phyloP scores from a whole-genome alignment of 2,888 invertebrate genomes.

The Eristalis tenax region DNA sequence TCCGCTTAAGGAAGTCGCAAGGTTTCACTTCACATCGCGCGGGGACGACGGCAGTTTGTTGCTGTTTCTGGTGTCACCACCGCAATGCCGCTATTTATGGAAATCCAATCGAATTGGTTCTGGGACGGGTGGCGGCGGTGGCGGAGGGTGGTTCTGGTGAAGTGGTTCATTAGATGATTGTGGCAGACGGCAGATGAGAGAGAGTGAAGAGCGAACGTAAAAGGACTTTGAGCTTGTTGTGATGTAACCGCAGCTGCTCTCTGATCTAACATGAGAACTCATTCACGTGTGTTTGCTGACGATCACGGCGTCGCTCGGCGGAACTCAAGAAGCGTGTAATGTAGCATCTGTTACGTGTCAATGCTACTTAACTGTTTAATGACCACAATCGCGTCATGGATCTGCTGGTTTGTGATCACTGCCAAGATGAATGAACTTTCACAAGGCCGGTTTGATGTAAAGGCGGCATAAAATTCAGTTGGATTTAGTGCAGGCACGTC shows the following conservation, averaged over 20 bases:
- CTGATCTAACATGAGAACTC: neutral
- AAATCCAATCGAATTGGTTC: slow-evolving; percentile 26
- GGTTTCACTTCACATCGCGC: slow-evolving; percentile 41
- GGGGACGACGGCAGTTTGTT: neutral
- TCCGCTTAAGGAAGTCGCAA: slow-evolving; percentile 51
- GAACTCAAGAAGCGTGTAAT: neutral
- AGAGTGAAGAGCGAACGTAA: neutral
- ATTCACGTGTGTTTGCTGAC: neutral
- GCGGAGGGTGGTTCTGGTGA: neutral
- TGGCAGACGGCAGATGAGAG: neutral
- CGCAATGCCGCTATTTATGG: slow-evolving; percentile 27
- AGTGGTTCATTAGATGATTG: slow-evolving; percentile 1
- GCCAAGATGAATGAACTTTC: neutral
- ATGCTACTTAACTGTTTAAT: neutral
- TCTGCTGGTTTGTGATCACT: neutral
- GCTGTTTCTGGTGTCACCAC: neutral
- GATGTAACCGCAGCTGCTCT: neutral
- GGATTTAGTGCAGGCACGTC: neutral
- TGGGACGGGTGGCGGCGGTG: neutral
- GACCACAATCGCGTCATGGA: neutral
- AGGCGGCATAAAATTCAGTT: neutral
- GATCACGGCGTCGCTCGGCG: no score
- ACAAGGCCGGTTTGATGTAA: neutral
- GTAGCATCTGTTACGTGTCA: neutral
- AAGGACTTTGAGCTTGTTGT: neutral